Conservation (phyloP, 1,140 invertebrate genomes). For the Camponotus pennsylvanicus region DNA sequence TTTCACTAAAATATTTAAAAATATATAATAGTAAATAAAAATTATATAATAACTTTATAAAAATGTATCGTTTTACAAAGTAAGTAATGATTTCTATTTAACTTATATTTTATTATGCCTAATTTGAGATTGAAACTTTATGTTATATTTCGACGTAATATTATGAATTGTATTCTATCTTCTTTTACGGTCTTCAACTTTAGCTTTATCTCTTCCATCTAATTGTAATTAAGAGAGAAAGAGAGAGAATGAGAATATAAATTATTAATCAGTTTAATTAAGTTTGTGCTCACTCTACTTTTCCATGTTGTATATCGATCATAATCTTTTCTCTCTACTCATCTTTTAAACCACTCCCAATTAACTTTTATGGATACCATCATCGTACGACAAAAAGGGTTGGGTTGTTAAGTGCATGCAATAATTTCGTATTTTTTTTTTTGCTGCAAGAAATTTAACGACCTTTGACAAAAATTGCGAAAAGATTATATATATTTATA, state of each 20-base stretch:
- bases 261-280: conserved; percentile 32
- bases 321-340: conserved; percentile 6
- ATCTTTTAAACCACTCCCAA: not conserved
- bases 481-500: not conserved
- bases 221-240: not conserved
- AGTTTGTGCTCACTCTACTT: not conserved
- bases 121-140: not conserved
- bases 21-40: not conserved
- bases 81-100: not conserved
- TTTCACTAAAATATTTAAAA: too few species aligned
- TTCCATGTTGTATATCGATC: not conserved
- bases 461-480: not conserved
- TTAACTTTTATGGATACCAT: conserved; percentile 6
- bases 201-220: not conserved
- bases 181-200: not conserved
- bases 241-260: not conserved
- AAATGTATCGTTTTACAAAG: not conserved
- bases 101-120: not conserved
- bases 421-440: not conserved
- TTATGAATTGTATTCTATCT: not conserved
- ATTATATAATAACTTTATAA: conserved; percentile 7
- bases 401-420: not conserved
- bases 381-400: not conserved
- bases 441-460: not conserved
- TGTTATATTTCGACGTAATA: not conserved